A percentile compares a stretch with the other conserved stretches of the same genome.
Conservation (phyloP, 2,888 invertebrate genomes). For the Mythimna loreyi region DNA sequence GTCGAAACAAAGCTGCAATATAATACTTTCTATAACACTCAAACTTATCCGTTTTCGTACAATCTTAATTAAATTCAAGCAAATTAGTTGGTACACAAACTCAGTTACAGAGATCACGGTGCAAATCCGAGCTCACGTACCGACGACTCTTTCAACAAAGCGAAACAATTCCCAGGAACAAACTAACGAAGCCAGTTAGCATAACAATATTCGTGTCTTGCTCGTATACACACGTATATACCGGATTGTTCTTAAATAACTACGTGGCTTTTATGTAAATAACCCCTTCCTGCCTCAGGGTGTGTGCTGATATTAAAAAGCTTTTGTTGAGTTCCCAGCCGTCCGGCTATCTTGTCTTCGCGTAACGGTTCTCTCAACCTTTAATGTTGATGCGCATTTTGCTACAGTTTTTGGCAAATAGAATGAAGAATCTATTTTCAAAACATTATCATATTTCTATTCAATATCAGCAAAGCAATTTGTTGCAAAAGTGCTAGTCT, state of each 20-base stretch:
- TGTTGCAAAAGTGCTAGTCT: slow-evolving; percentile 14
- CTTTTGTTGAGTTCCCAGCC: slow-evolving; percentile 81
- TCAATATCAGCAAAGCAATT: slow-evolving; percentile 15
- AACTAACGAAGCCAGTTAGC: slow-evolving; percentile 90
- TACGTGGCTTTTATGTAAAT: slow-evolving; percentile 87
- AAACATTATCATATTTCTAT: slow-evolving; percentile 4
- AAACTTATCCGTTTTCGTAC: slow-evolving; percentile 55
- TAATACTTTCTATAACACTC: slow-evolving; percentile 46
- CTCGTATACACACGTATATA: slow-evolving; percentile 71
- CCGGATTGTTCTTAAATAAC: slow-evolving; percentile 85
- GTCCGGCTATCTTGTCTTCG: slow-evolving; percentile 76
- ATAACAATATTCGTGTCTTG: slow-evolving; percentile 87
- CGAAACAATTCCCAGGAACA: slow-evolving; percentile 87
- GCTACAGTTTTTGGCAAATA: slow-evolving; percentile 31
- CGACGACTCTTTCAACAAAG: slow-evolving; percentile 81
- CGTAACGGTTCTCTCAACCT: slow-evolving; percentile 61
- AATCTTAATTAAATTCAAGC: slow-evolving; percentile 73
- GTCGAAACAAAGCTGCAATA: slow-evolving; percentile 31
- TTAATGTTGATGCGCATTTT: slow-evolving; percentile 53
- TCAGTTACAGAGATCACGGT: slow-evolving; percentile 76
- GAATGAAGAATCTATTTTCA: slow-evolving; percentile 7
- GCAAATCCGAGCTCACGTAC: slow-evolving; percentile 80
- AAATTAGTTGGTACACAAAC: slow-evolving; percentile 77
- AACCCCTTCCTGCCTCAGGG: slow-evolving; percentile 82
- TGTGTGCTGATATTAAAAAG: slow-evolving; percentile 88